Evolutionary conservation across 2,113 vertebrate genomes (phyloP), one percentile per base, ranked within the genome.

Genomic region (Pterophyllum scalare): DNA sequence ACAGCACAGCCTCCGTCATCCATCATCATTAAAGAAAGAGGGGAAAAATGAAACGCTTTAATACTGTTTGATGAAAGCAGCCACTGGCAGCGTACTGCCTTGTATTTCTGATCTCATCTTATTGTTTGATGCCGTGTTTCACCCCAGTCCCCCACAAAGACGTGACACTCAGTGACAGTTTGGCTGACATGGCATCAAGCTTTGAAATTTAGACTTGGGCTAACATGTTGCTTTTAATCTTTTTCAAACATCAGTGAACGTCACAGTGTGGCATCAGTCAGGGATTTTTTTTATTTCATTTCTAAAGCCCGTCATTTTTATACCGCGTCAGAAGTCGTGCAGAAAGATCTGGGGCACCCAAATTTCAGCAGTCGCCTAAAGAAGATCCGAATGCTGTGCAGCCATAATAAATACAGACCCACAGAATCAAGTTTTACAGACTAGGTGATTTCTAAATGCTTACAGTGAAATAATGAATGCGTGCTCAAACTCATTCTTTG

Each of bases 1-100:
- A 54, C 49, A 54, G 67, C 28, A 2, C 56, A 59, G 80, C 10
- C 35, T 75, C 26, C 60, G 33, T 78, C 87, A 90, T 90, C 83
- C 80, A 85, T 91, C 82, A 87, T 79, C 77, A 83, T 81, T 76
- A 83, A 46, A 19, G 13, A 22, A 46, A 20, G 24, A 22, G 59
- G 33, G 20, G 24, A 22, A 52, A 54, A 31, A 2, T 0, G 6
- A 65, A 70, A 64, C 38, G 0, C 31, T 80, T 24, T 31, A 64
- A 83, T 75, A 24, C 12, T 22, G 8, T 80, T 38, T 54, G 24
- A 76, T 76, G 13, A 82, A 31, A 49, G 78, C 59, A 81, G 59
- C 60, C 52, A 2, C 22, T n/a, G 81, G 60, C 46, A 56, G 40
- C 19, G 14, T 8, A 12, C 12, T 31, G 31, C 57, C 0, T 1